Evolutionary conservation across 2,113 vertebrate species (phyloP), one percentile per base, ranked within the genome.

Genomic region (Alligator sinensis): DNA sequence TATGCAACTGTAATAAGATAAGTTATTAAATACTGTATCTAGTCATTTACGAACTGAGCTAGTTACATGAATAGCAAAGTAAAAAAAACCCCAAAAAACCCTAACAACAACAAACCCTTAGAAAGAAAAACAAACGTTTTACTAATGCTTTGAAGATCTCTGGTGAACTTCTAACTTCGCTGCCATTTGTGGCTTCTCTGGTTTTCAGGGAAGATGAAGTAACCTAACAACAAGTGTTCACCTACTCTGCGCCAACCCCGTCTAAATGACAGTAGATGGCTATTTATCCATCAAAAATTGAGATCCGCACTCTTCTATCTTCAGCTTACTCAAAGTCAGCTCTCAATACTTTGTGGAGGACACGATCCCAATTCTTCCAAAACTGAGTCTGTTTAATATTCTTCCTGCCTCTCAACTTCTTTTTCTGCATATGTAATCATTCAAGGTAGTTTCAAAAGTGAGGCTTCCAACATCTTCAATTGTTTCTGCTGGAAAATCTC

Each of bases 321-420:
- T 77, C 78, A 90, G 12, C 55, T 85, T 82, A 91, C 93, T n/a
- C 16, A 57, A 12, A 91, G 38, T 18, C 83, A 94, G 34, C 11
- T 91, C 86, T 88, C 76, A 96, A 70, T 81, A 82, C 11, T 0
- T 14, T 27, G 47, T 47, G 82, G 57, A 91, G 76, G 24, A 92
- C 76, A 88, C 84, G n/a, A 93, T 86, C 27, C 47, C 62, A 89
- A 88, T 47, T 27, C 58, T 6, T 90, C 82, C 57, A 81, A 90
- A 77, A 57, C 90, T 62, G 0, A 88, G 72, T 11, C 75, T 55
- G 91, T 38, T 28, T 82, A 17, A 90, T 82, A 61, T 94, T 68
- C 61, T 87, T 79, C 55, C 47, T 82, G 81, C 38, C 80, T 17
- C n/a, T 34, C 19, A 19, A 34, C 22, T 38, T 38, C 30, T 14